These are phyloP conservation scores for Rhingia campestris DNA, from an alignment of 2,888 invertebrate species.

Conservation along the genomic window DNA sequence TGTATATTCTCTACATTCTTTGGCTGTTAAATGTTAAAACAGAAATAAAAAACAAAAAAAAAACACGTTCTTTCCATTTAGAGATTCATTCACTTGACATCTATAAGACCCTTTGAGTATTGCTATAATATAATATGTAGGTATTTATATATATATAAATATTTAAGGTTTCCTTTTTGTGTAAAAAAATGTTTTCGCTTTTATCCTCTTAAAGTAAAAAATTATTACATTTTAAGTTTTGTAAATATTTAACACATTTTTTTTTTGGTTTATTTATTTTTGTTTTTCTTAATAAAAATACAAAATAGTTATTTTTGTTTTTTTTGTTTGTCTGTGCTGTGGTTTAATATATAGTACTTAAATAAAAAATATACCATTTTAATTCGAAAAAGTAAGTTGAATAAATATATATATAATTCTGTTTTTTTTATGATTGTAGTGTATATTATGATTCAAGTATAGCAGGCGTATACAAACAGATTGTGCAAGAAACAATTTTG, in stretches of 20 bases:
- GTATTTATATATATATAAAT: constrained; percentile 13
- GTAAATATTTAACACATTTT: constrained; percentile 65
- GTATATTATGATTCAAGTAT: constrained; percentile 57
- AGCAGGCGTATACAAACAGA: constrained; percentile 62
- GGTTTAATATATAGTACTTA: constrained; percentile 53
- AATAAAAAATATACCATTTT: constrained; percentile 49
- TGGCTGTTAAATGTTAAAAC: constrained; percentile 49
- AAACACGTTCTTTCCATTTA: constrained; percentile 16
- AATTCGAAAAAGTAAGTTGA: constrained; percentile 33
- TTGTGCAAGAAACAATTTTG: constrained; percentile 60
- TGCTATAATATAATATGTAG: constrained; percentile 23
- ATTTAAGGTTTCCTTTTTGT: constrained; percentile 30
- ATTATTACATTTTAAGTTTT: constrained; percentile 43
- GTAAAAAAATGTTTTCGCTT: constrained; percentile 57
- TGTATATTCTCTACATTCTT: constrained; percentile 51
- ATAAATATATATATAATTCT: constrained; percentile 32
- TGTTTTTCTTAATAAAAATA: constrained; percentile 62
- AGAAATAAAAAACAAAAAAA: background rate
- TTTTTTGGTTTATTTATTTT: constrained; percentile 17
- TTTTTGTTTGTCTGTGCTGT: constrained; percentile 61
- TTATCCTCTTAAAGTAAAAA: constrained; percentile 56
- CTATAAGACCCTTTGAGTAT: constrained; percentile 45
- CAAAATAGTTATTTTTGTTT: constrained; percentile 59
- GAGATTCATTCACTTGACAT: constrained; percentile 31
- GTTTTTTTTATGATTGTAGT: constrained; percentile 15